Conservation (phyloP, 92 coral and sea anemone species). For the Muricea muricata region DNA sequence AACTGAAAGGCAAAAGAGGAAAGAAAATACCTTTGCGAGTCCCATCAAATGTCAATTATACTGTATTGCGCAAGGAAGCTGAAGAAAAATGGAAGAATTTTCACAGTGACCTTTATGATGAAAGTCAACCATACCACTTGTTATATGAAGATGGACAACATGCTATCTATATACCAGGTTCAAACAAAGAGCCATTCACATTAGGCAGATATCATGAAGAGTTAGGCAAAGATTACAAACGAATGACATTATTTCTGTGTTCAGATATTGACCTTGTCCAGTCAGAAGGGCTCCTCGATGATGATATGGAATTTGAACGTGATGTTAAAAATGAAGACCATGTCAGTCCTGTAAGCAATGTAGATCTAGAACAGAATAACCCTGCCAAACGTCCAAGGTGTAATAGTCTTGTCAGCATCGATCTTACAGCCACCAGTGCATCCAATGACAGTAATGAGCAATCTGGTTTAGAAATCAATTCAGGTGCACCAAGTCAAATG, state of each 20-base stretch:
- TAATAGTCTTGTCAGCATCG: no score
- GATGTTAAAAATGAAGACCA: not conserved
- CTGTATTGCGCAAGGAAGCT: slow-evolving; percentile 31
- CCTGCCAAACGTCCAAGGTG: not conserved
- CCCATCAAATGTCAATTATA: slow-evolving; percentile 28
- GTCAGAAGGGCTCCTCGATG: slow-evolving; percentile 39
- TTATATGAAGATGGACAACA: slow-evolving; percentile 63
- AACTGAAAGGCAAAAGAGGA: no score
- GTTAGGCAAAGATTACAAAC: slow-evolving; percentile 54
- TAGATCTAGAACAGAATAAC: no score
- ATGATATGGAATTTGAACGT: not conserved
- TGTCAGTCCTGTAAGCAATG: no score
- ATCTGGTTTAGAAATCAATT: not conserved
- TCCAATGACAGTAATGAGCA: no score
- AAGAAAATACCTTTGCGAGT: no score
- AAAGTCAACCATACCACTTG: slow-evolving; percentile 50
- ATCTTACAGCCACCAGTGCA: no score
- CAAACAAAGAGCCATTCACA: slow-evolving; percentile 46
- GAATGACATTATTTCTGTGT: slow-evolving; percentile 56
- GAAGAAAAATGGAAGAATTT: slow-evolving; percentile 59
- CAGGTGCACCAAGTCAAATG: not conserved
- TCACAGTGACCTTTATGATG: slow-evolving; percentile 56
- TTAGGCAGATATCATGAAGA: slow-evolving; percentile 57
- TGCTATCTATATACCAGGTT: slow-evolving; percentile 67
- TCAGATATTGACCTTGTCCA: slow-evolving; percentile 51